A percentile compares a stretch with the other conserved stretches of the same genome.
These are phyloP conservation scores for Smithornis capensis DNA, from an alignment of 2,113 vertebrate species.

Conservation along the genomic window DNA sequence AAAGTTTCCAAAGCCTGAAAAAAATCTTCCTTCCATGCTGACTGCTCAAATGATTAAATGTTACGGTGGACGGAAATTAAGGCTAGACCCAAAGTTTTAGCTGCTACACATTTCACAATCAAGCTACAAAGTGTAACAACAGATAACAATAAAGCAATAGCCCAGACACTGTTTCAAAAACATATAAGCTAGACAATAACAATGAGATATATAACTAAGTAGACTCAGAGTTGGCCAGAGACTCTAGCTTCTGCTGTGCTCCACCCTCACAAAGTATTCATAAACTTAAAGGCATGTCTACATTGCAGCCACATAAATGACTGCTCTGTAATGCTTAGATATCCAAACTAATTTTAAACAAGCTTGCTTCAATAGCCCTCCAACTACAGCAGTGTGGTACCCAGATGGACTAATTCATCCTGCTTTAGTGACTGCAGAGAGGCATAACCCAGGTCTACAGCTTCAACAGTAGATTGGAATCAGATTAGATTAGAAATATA, in stretches of 20 bases:
- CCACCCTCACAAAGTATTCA: conserved; percentile 25
- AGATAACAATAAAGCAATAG: background rate
- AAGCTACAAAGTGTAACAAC: background rate
- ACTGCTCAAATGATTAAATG: background rate
- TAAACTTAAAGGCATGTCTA: conserved; percentile 37
- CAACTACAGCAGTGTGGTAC: background rate
- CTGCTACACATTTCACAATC: background rate
- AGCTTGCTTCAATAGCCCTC: conserved; percentile 24
- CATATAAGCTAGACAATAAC: background rate
- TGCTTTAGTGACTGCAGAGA: background rate
- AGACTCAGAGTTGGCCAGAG: background rate
- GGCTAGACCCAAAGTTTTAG: background rate
- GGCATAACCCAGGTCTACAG: conserved; percentile 33
- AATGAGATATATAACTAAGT: background rate
- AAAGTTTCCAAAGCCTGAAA: background rate
- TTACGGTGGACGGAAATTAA: background rate
- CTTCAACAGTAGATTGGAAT: conserved; percentile 37
- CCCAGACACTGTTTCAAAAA: background rate
- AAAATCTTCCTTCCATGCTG: background rate
- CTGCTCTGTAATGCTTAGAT: conserved; percentile 27
- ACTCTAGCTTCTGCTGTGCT: background rate
- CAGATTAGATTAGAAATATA: conserved; percentile 59
- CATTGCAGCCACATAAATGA: conserved; percentile 16
- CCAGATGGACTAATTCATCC: conserved; percentile 25
- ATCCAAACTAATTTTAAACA: conserved; percentile 40